Evolutionary conservation across 2,797 vertebrate genomes (phyloP).

Genomic region (Pampus argenteus): DNA sequence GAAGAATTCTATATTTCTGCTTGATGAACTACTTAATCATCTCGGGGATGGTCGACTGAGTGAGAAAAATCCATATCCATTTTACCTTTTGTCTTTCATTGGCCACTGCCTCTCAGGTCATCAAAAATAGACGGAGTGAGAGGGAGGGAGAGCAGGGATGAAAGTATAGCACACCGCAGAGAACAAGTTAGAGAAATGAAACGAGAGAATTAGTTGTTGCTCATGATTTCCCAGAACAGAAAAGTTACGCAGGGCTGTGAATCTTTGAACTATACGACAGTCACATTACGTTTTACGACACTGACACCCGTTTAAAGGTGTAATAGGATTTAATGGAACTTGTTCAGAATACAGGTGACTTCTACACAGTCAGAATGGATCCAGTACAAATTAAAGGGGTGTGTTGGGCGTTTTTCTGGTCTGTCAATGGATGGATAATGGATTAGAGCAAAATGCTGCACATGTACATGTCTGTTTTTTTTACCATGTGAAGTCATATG

Average conservation of each 20-base stretch:
- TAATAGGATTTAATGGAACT: neutral
- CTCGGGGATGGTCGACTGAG: constrained; percentile 78
- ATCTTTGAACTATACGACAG: neutral
- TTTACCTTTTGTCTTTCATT: constrained; percentile 89
- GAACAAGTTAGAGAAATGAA: constrained; percentile 24
- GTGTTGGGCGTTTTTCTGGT: neutral
- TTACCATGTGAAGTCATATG: too few relatives aligned
- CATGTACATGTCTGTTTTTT: neutral
- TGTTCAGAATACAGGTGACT: neutral
- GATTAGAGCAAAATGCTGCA: too few relatives aligned
- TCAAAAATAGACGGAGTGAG: constrained; percentile 74
- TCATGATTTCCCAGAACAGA: constrained; percentile 36
- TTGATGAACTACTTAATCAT: constrained; percentile 87
- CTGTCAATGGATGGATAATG: neutral
- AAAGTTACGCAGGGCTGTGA: constrained; percentile 18
- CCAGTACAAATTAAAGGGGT: neutral
- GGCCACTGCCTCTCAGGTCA: constrained; percentile 80
- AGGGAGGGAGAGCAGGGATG: neutral
- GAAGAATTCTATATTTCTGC: constrained; percentile 86
- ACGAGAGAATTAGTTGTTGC: constrained; percentile 8
- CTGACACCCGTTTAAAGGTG: neutral
- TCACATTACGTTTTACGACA: neutral
- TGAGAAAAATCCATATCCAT: constrained; percentile 85
- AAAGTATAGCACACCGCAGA: constrained; percentile 21
- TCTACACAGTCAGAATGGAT: neutral